Evolutionary conservation across 2,888 invertebrate genomes (phyloP).

Genomic region (Aleiodes alternator): DNA sequence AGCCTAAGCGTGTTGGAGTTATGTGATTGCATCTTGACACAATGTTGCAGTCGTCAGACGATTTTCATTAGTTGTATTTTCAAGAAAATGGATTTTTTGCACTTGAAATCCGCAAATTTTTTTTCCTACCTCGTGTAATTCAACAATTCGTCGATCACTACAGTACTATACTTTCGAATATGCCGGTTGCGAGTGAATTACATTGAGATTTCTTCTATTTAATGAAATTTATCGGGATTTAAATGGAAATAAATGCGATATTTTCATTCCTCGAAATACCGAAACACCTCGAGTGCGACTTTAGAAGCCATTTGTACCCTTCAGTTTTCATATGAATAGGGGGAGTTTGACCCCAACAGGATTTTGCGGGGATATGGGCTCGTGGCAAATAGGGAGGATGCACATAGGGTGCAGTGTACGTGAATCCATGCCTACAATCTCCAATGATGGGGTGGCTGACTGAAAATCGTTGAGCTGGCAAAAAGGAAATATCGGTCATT

Average conservation of each 20-base stretch:
- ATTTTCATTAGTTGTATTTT: too few species aligned
- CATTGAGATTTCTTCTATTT: too few species aligned
- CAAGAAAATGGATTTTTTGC: too few species aligned
- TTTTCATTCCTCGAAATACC: conserved; percentile 1
- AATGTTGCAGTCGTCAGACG: too few species aligned
- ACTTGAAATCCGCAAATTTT: too few species aligned
- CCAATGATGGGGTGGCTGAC: not conserved
- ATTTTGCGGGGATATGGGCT: conserved; percentile 16
- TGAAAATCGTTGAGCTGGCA: conserved; percentile 21
- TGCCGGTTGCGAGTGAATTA: too few species aligned
- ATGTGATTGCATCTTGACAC: too few species aligned
- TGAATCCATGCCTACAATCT: not conserved
- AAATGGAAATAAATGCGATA: not conserved
- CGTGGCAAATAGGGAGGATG: conserved; percentile 22
- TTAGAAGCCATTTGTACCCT: conserved; percentile 33
- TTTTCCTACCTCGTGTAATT: too few species aligned
- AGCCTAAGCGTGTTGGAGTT: too few species aligned
- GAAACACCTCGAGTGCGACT: conserved; percentile 17
- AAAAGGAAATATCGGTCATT: conserved; percentile 37
- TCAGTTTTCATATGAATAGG: not conserved
- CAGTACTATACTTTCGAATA: too few species aligned
- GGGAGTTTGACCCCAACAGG: conserved; percentile 7
- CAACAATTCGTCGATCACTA: too few species aligned
- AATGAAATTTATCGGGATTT: not conserved
- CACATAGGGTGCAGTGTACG: conserved; percentile 13